Base-by-base conservation (phyloP, 2,113 vertebrate species). In the Raphicerus campestris region DNA sequence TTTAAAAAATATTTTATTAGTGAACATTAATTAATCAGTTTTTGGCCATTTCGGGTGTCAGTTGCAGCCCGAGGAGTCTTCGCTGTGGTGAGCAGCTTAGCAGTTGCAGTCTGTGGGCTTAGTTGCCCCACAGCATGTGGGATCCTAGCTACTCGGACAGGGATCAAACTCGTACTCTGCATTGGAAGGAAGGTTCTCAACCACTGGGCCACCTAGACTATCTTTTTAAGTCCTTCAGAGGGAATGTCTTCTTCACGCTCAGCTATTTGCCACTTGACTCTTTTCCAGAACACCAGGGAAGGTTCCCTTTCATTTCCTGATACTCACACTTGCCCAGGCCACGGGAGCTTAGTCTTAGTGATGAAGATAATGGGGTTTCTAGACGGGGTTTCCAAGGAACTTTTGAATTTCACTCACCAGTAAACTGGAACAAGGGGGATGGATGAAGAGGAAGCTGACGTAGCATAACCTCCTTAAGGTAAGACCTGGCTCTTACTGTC, bases 31-130 rank as follows among this genome's bases (percentile, higher is more conserved):
- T 20, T 20, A 5, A 35, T 70, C 2, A 39, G 39, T 42, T 42
- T 42, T 26, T 42, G 35, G 70, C 35, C 35, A 1, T 26, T 7
- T 26, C 6, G 11, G 70, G 22, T 42, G 70, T 42, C 42, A 7
- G 70, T 14, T 24, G 70, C 39, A 42, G 22, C 35, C 19, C 1
- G 1, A 26, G 70, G 70, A 10, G 2, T 24, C 20, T 39, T 13
- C 0, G 1, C 13, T 7, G 35, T 7, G 11, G 70, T 14, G 22
- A 0, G 0, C 35, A 75, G 70, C 22, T 73, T 35, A 24, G 70
- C 24, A 42, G 35, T 3, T 24, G 70, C 35, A 14, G 6, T 14
- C 5, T 26, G 5, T 75, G 70, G 70, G 35, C 20, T 42, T 75
- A 26, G 3, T 14, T 26, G 70, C 35, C 22, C 70, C 70, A 14